Percentiles rank a stretch among this genome's conserved stretches.
These are phyloP conservation scores for Drosophila triauraria DNA, from an alignment of 1,140 invertebrate genomes.

Conservation along the genomic window DNA sequence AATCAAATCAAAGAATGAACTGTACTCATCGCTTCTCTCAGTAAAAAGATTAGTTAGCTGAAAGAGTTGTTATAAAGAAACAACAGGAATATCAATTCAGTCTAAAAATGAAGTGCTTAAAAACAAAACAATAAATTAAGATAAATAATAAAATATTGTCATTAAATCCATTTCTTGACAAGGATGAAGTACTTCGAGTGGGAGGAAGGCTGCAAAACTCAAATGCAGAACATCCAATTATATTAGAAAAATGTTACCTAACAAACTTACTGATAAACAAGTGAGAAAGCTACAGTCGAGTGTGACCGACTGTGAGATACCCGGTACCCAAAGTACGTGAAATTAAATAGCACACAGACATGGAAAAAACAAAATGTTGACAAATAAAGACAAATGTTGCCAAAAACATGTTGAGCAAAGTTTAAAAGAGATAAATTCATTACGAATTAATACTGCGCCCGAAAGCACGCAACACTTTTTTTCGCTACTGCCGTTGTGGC, in stretches of 20 bases:
- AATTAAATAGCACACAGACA: too few species aligned
- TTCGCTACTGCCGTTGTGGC: too few species aligned
- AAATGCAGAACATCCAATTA: background rate
- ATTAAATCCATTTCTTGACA: slow-evolving; percentile 6
- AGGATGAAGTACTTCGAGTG: background rate
- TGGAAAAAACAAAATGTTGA: too few species aligned
- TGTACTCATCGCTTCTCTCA: background rate
- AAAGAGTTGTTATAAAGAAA: background rate
- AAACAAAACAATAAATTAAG: slow-evolving; percentile 2
- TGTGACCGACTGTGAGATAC: too few species aligned
- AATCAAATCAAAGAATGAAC: background rate
- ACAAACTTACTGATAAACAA: background rate
- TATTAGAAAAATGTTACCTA: background rate
- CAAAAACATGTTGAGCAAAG: too few species aligned
- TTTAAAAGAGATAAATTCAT: too few species aligned
- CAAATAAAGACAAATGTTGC: too few species aligned
- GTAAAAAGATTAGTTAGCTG: slow-evolving; percentile 4
- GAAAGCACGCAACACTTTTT: too few species aligned
- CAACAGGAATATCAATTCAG: slow-evolving; percentile 4
- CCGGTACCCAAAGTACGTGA: too few species aligned
- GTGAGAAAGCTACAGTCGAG: too few species aligned
- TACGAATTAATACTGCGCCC: too few species aligned
- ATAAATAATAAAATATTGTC: too few species aligned
- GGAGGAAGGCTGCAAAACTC: slow-evolving; percentile 7
- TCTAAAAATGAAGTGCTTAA: background rate